Evolutionary conservation across 2,888 invertebrate genomes (phyloP), one percentile per base, ranked within the genome.

Genomic region (Augochlorella aurata): DNA sequence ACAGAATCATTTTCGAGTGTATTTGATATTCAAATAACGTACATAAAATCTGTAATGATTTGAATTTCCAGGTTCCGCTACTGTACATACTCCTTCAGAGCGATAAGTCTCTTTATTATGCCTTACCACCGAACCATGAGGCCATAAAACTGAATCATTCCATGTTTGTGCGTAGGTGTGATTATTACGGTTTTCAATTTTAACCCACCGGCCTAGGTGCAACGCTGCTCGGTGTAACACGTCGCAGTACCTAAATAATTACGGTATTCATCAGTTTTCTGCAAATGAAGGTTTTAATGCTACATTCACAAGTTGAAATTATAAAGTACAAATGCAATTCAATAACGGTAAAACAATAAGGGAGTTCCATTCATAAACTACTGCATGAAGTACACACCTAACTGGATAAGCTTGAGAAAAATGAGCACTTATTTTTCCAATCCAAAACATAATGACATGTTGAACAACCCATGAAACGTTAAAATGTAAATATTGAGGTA

Each of bases 21-120:
- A 49, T 16, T 38, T 38, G 12, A 10, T 58, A 14, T 68, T 52
- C 2, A n/a, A 9, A 67, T 66, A 16, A 95, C 97, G 95, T 94
- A 98, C 98, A 95, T 98, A 97, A 94, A 99, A 99, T 88, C 98
- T 94, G 58, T 95, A 94, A 93, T 99, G 98, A 85, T 96, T 95
- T 54, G 95, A 94, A 92, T 97, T 97, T 18, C 97, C 97, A 0
- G 99, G 99, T 90, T 97, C 96, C 0, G 99, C 98, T 21, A 97
- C 97, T 81, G 98, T 98, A 24, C 96, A 96, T 63, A 97, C 95
- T 2, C 97, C 96, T 90, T 95, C 95, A 0, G 98, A 97, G 86
- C 96, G 95, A 94, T 97, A 98, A 54, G 96, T 92, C 74, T 96
- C 96, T 74, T 96, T 96, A 70, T 95, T 96, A 91, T 96, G 95